Evolutionary conservation across 2,888 invertebrate species (phyloP), one percentile per base, ranked within the genome.

Genomic region (Coelopa pilipes): DNA sequence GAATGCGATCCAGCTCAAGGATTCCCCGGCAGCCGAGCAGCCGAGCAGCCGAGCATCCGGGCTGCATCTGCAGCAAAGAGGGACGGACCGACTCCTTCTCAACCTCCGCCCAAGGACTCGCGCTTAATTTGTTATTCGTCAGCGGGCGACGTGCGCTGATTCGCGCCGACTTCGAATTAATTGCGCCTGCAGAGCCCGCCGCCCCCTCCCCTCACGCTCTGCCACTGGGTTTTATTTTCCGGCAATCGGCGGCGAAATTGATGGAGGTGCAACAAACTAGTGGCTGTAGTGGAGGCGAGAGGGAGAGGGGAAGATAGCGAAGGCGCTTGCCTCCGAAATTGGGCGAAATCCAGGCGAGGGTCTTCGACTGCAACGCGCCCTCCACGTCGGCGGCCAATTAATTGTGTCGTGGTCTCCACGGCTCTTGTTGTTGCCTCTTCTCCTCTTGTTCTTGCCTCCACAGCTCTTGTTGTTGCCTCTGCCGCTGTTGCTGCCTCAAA

Each of bases 131-230:
- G 59, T 70, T 70, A 60, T 60, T 70, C 53, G 53, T 53, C 53
- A 53, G 53, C n/a, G 47, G 46, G 45, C 47, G 69, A 69, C 69
- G 57, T 60, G 24, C 59, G 59, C 70, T 70, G 70, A 70, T 60
- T 70, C 45, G 49, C 24, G 59, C 59, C 49, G 70, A 60, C 59
- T 60, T 59, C 21, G 49, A 70, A 70, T 70, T 70, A 59, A 70
- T 70, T 70, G 49, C 11, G 47, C 49, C 66, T 66, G 66, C 66
- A 66, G 47, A 66, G 66, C 49, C 47, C 34, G 49, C 49, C 60
- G 17, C 45, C 11, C 24, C 11, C 47, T 19, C 19, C 19, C 46
- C 47, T 47, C 47, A 19, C 15, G 50, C 47, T 66, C 1, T 24
- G 50, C 17, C 10, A 50, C 46, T 17, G 21, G 66, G 15, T 50